Percentiles rank a stretch among this genome's conserved stretches.
Conservation (phyloP, 1,140 invertebrate species). For the Drosophila sturtevanti region DNA sequence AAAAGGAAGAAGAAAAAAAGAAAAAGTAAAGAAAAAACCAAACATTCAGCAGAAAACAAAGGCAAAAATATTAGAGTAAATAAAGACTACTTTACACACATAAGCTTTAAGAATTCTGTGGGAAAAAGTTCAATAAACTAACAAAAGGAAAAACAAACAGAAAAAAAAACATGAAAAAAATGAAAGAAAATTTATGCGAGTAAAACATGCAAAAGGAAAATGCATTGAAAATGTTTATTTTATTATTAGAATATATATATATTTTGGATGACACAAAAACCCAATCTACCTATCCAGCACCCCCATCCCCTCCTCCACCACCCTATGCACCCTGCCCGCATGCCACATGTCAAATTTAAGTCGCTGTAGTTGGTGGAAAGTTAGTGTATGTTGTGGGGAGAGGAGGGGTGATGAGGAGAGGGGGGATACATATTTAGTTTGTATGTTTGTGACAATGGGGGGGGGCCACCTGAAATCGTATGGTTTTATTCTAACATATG, state of each 20-base stretch:
- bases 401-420: not conserved
- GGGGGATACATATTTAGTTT: not conserved
- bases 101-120: slow-evolving; percentile 1
- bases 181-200: slow-evolving; percentile 59
- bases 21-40: slow-evolving; percentile 2
- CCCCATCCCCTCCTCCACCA: not conserved
- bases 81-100: not conserved
- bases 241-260: slow-evolving; percentile 73
- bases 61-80: not conserved
- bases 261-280: slow-evolving; percentile 55
- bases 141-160: no score
- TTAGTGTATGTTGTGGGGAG: not conserved
- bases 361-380: not conserved
- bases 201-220: slow-evolving; percentile 65
- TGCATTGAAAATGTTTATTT: slow-evolving; percentile 54
- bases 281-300: slow-evolving; percentile 8
- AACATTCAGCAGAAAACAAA: slow-evolving; percentile 8
- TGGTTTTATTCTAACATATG: slow-evolving; percentile 25
- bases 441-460: not conserved
- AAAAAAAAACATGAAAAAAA: slow-evolving; percentile 28
- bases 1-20: not conserved
- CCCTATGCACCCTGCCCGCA: slow-evolving; percentile 38
- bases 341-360: slow-evolving; percentile 34
- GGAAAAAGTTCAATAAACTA: slow-evolving; percentile 3
- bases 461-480: slow-evolving; percentile 48